Evolutionary conservation across 2,113 vertebrate genomes (phyloP).

Genomic region (Orientallactaga bullata): DNA sequence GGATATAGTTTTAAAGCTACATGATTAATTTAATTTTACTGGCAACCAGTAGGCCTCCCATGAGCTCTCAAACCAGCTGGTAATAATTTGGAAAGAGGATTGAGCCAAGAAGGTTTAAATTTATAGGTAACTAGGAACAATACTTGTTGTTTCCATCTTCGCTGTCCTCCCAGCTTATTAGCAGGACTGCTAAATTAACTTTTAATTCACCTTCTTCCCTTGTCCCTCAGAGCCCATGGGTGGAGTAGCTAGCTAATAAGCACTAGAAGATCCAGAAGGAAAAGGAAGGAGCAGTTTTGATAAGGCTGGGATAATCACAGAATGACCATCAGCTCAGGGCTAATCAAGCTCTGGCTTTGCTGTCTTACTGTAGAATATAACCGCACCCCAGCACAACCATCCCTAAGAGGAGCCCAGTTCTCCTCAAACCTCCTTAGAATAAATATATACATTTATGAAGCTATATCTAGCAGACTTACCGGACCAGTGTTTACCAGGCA

Average conservation of each 20-base stretch:
- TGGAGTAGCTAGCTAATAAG: slow-evolving; percentile 37
- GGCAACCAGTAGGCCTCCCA: slow-evolving; percentile 2
- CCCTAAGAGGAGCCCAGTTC: background rate
- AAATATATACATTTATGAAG: slow-evolving; percentile 10
- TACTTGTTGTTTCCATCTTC: background rate
- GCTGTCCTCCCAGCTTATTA: background rate
- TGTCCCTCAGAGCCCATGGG: slow-evolving; percentile 28
- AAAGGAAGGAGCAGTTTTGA: slow-evolving; percentile 60
- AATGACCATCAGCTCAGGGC: background rate
- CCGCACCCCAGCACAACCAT: background rate
- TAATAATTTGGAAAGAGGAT: slow-evolving; percentile 54
- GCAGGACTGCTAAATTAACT: background rate
- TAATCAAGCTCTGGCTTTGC: background rate
- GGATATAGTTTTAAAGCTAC: slow-evolving; percentile 44
- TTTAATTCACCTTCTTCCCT: background rate
- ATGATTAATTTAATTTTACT: slow-evolving; percentile 63
- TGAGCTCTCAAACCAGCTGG: slow-evolving; percentile 45
- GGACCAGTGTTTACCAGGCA: too few relatives aligned
- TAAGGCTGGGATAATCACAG: slow-evolving; percentile 22
- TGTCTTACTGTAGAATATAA: background rate
- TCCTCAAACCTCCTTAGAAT: background rate
- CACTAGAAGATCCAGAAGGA: slow-evolving; percentile 22
- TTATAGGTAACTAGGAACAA: slow-evolving; percentile 60
- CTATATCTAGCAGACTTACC: background rate
- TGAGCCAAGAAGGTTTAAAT: background rate